Conservation (phyloP, 2,888 invertebrate species). For the Tipula vernalis region DNA sequence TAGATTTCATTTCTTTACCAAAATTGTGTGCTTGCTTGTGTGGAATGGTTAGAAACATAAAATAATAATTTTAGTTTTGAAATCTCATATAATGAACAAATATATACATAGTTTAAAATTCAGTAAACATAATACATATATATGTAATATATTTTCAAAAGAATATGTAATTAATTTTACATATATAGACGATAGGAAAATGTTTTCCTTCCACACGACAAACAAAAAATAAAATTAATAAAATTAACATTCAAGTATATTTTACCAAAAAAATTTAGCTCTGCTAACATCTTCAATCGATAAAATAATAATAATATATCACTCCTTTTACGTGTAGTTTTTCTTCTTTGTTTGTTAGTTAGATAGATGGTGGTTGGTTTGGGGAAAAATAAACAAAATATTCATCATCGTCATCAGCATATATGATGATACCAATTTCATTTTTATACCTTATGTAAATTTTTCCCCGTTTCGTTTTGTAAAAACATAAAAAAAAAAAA, state of each 20-base stretch:
- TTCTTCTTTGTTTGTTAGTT: background rate
- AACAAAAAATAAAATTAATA: background rate
- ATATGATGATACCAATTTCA: background rate
- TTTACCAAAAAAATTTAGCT: background rate
- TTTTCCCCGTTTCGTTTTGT: background rate
- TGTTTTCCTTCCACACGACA: background rate
- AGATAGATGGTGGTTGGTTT: background rate
- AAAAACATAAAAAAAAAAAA: background rate
- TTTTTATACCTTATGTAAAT: background rate
- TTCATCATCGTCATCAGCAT: background rate
- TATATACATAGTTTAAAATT: background rate
- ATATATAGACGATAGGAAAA: background rate
- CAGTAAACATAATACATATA: background rate
- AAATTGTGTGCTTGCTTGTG: background rate
- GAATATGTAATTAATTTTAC: background rate
- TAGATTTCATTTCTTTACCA: background rate
- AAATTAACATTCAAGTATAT: background rate
- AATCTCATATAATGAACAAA: background rate
- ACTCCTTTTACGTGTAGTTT: background rate
- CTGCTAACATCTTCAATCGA: background rate
- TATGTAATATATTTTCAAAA: background rate
- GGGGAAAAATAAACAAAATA: background rate
- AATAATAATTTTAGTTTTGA: background rate
- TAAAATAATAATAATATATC: background rate
- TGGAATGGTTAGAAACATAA: background rate